Percentiles rank a stretch among this genome's conserved stretches.
Conservation (phyloP, 2,888 invertebrate genomes). For the Pachycephus smyrnensis region DNA sequence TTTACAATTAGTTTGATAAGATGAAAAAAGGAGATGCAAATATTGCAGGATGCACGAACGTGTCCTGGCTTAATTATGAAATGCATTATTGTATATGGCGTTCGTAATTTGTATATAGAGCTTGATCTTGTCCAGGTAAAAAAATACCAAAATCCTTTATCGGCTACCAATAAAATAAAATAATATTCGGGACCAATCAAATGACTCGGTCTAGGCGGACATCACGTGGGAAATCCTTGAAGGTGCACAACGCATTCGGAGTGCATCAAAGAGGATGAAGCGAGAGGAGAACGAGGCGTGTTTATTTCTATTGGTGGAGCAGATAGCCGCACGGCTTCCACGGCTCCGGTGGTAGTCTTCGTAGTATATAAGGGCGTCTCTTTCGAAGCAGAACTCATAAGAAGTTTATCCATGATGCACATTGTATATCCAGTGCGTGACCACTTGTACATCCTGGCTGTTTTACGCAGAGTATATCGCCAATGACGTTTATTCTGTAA, state of each 20-base stretch:
- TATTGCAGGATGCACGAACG: neutral
- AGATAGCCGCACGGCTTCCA: slow-evolving; percentile 33
- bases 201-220: neutral
- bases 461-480: neutral
- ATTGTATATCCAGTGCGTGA: slow-evolving; percentile 20
- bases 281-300: slow-evolving; percentile 25
- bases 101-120: neutral
- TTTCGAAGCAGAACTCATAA: slow-evolving; percentile 40
- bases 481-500: neutral
- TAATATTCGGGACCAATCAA: neutral
- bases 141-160: neutral
- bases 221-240: slow-evolving; percentile 20
- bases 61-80: neutral
- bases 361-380: slow-evolving; percentile 52
- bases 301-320: slow-evolving; percentile 48
- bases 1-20: neutral
- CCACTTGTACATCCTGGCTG: neutral
- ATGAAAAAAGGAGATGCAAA: neutral
- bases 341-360: slow-evolving; percentile 38
- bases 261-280: slow-evolving; percentile 13
- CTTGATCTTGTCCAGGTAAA: neutral
- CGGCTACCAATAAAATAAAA: neutral
- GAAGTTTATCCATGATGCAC: slow-evolving; percentile 34
- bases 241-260: slow-evolving; percentile 11
- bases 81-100: neutral